Evolutionary conservation across 2,888 invertebrate species (phyloP).

Genomic region (Agrypnus murinus): DNA sequence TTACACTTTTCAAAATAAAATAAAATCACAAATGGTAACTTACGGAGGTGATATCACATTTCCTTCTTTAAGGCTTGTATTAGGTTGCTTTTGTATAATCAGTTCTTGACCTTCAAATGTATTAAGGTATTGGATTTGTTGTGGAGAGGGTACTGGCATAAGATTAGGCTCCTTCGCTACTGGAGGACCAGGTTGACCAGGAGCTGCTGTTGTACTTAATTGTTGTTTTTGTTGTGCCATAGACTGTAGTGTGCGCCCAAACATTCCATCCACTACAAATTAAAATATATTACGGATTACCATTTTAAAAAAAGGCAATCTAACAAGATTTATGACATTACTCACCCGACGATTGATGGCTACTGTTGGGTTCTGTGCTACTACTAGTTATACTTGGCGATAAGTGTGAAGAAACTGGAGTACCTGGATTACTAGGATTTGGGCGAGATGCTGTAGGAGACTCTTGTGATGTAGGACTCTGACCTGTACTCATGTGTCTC

Average conservation of each 20-base stretch:
- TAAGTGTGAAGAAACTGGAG: slow-evolving; percentile 79
- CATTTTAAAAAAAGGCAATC: not conserved
- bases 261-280: slow-evolving; percentile 76
- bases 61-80: slow-evolving; percentile 89
- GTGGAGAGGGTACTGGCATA: slow-evolving; percentile 97
- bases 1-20: not conserved
- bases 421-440: slow-evolving; percentile 82
- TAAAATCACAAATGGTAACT: slow-evolving; percentile 66
- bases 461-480: slow-evolving; percentile 78
- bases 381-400: slow-evolving; percentile 75
- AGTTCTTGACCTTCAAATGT: slow-evolving; percentile 97
- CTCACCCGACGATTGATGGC: slow-evolving; percentile 69
- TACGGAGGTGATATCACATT: slow-evolving; percentile 85
- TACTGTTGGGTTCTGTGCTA: slow-evolving; percentile 67
- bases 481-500: slow-evolving; percentile 75
- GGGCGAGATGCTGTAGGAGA: slow-evolving; percentile 74
- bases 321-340: slow-evolving; percentile 15
- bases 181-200: slow-evolving; percentile 61
- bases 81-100: slow-evolving; percentile 96
- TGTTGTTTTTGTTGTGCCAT: slow-evolving; percentile 77
- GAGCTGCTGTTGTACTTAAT: slow-evolving; percentile 67
- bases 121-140: slow-evolving; percentile 96
- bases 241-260: slow-evolving; percentile 78
- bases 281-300: slow-evolving; percentile 44
- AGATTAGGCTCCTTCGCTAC: slow-evolving; percentile 88